Conservation (phyloP, 2,113 vertebrate genomes). For the Dryoscopus gambensis region DNA sequence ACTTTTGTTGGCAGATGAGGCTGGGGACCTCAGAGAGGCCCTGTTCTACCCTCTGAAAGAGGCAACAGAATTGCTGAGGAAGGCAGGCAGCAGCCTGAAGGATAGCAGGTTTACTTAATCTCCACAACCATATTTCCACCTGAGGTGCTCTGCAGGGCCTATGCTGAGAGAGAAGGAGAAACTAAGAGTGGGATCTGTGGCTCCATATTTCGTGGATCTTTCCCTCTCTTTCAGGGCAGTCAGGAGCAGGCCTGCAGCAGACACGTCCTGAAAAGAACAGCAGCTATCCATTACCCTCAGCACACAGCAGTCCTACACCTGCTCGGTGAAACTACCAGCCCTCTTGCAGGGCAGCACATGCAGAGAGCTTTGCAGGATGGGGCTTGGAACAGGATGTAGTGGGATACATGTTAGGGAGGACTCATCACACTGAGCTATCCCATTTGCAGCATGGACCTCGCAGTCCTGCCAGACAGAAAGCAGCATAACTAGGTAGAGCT, state of each 20-base stretch:
- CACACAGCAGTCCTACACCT: neutral
- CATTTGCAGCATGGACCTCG: neutral
- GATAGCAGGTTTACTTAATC: neutral
- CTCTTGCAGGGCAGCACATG: neutral
- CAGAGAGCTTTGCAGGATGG: neutral
- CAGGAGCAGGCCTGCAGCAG: neutral
- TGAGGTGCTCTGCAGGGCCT: neutral
- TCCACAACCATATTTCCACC: neutral
- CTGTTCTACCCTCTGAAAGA: neutral
- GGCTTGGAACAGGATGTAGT: neutral
- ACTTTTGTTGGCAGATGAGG: neutral
- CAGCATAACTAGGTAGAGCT: slow-evolving; percentile 2
- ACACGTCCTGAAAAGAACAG: neutral
- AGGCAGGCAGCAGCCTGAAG: neutral
- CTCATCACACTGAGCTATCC: neutral
- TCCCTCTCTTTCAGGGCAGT: neutral
- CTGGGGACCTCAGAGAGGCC: neutral
- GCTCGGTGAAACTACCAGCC: neutral
- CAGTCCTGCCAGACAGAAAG: slow-evolving; percentile 20
- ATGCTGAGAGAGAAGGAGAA: neutral
- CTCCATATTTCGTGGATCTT: neutral
- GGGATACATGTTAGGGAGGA: neutral
- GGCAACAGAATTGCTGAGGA: neutral
- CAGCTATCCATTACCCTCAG: neutral
- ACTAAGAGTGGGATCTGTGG: neutral